Conservation (phyloP, 2,888 invertebrate species). For the Melieria crassipennis region DNA sequence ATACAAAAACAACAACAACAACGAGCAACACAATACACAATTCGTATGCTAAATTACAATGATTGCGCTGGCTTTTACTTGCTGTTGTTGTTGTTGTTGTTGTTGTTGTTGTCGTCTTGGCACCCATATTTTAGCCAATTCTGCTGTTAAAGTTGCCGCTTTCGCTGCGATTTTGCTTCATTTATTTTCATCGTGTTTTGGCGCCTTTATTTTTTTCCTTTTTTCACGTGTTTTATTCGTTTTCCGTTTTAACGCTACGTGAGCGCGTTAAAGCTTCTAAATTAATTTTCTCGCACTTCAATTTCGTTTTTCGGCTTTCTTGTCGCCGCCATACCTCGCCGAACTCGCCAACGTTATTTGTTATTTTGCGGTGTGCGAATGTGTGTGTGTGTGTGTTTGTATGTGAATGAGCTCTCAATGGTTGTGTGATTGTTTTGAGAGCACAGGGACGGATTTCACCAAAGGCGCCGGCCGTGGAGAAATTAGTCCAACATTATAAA, state of each 20-base stretch:
- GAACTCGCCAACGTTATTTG: no score
- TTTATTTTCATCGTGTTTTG: constrained; percentile 3
- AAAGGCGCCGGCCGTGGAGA: no score
- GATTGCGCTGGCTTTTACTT: constrained; percentile 16
- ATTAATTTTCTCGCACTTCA: constrained; percentile 36
- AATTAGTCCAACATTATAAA: no score
- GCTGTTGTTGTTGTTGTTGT: constrained; percentile 19
- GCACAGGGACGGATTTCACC: no score
- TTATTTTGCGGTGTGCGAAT: no score
- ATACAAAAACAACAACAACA: not conserved
- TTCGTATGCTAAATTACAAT: constrained; percentile 12
- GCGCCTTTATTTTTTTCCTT: not conserved
- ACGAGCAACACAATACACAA: not conserved
- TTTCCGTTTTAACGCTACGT: constrained; percentile 32
- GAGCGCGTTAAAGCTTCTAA: constrained; percentile 32
- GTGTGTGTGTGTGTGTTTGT: no score
- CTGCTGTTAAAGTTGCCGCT: constrained; percentile 20
- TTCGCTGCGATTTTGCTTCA: not conserved
- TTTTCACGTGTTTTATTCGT: not conserved
- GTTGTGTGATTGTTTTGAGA: no score
- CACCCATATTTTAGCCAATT: constrained; percentile 12
- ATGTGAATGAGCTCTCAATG: no score
- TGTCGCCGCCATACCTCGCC: no score
- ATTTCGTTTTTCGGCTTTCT: not conserved
- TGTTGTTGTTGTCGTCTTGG: not conserved